phyloP scores from a whole-genome alignment of 1,140 invertebrate species.

The Odontomachus brunneus region DNA sequence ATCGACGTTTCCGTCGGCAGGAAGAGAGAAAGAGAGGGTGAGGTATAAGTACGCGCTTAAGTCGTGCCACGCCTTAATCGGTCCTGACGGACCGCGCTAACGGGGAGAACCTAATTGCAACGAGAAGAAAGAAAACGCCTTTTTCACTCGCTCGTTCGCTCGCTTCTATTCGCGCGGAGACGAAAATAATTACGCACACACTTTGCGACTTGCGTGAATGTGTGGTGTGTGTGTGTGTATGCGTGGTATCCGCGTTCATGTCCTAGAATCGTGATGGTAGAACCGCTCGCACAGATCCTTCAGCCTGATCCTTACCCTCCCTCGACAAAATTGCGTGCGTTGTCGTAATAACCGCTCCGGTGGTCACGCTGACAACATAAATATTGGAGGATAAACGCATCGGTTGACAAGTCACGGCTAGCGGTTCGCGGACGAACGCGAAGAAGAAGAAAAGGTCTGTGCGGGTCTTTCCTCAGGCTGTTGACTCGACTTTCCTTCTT shows the following conservation, averaged over 20 bases:
- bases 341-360: constrained; percentile 60
- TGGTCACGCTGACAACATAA: constrained; percentile 71
- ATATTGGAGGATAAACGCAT: constrained; percentile 76
- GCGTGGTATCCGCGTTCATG: neutral
- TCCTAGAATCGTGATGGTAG: neutral
- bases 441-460: constrained; percentile 21
- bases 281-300: neutral
- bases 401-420: constrained; percentile 58
- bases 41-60: constrained; percentile 65
- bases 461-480: neutral
- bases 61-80: constrained; percentile 72
- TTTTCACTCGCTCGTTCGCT: neutral
- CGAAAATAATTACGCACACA: neutral
- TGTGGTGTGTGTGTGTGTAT: no score
- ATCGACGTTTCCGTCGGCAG: constrained; percentile 68
- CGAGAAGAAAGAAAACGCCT: constrained; percentile 59
- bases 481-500: neutral
- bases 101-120: constrained; percentile 65
- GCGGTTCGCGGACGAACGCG: neutral
- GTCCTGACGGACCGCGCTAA: constrained; percentile 53
- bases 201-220: no score
- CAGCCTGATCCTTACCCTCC: neutral
- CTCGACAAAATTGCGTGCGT: constrained; percentile 67
- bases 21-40: constrained; percentile 27
- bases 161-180: neutral